These are phyloP conservation scores for Ambastaia sidthimunki DNA, from an alignment of 2,797 vertebrate genomes.

Conservation along the genomic window DNA sequence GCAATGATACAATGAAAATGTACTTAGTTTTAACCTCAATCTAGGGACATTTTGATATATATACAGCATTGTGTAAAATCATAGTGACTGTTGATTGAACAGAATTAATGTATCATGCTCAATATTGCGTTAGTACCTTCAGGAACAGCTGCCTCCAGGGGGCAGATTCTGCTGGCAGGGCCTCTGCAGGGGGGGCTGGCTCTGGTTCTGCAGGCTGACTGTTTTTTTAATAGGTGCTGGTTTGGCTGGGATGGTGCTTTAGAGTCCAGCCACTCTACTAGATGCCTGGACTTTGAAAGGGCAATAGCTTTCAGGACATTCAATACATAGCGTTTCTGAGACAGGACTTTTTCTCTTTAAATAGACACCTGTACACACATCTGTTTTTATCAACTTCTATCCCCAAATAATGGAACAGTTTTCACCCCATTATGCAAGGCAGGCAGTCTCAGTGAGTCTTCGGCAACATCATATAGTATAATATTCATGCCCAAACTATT, in stretches of 20 bases:
- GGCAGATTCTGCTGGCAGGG: slow-evolving; percentile 25
- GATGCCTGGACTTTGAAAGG: slow-evolving; percentile 57
- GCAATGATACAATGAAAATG: too few relatives aligned
- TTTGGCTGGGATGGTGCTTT: slow-evolving; percentile 78
- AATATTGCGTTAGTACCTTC: slow-evolving; percentile 39
- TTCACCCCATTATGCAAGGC: background rate
- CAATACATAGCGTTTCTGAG: slow-evolving; percentile 68
- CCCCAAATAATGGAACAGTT: background rate
- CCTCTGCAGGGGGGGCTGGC: slow-evolving; percentile 43
- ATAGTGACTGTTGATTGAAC: too few relatives aligned
- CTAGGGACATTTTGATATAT: too few relatives aligned
- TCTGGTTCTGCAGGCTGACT: slow-evolving; percentile 51
- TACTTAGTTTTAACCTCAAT: too few relatives aligned
- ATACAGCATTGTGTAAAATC: too few relatives aligned
- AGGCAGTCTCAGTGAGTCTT: background rate
- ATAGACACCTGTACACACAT: slow-evolving; percentile 34
- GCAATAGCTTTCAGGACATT: slow-evolving; percentile 24
- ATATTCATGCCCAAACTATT: background rate
- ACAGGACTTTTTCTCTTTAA: slow-evolving; percentile 70
- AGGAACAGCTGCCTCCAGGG: slow-evolving; percentile 45
- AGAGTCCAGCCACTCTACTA: slow-evolving; percentile 36
- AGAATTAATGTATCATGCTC: background rate
- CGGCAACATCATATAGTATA: background rate
- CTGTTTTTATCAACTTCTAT: slow-evolving; percentile 24
- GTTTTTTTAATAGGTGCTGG: slow-evolving; percentile 79